These are phyloP conservation scores for Phaethon lepturus DNA, from an alignment of 2,113 vertebrate species.

Conservation along the genomic window DNA sequence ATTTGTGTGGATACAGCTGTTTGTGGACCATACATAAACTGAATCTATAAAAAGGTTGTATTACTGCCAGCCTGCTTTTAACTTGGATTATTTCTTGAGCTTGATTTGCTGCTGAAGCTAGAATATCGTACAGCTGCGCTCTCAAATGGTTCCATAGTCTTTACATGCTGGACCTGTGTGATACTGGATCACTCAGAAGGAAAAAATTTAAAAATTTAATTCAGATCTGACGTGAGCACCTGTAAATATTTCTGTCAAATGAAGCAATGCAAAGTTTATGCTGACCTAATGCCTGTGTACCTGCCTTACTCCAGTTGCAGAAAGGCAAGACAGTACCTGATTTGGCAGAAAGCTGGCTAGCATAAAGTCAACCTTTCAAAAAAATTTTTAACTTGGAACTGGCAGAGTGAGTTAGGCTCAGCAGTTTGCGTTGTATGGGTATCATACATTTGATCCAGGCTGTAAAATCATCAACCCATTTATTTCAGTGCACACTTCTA, in stretches of 20 bases:
- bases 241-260: neutral
- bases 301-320: neutral
- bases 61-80: neutral
- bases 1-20: neutral
- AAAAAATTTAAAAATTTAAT: neutral
- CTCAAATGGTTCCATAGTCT: neutral
- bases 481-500: neutral
- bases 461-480: neutral
- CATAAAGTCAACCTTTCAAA: neutral
- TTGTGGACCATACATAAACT: neutral
- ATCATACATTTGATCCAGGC: neutral
- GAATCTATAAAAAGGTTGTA: neutral
- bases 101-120: neutral
- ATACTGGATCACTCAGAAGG: neutral
- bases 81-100: neutral
- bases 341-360: neutral
- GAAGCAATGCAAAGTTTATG: neutral
- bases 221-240: neutral
- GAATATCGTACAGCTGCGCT: neutral
- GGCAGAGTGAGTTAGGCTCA: neutral
- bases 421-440: neutral
- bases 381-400: neutral
- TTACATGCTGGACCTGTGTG: neutral
- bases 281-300: neutral
- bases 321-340: neutral